These are phyloP conservation scores for Ptychochromis oligacanthus DNA, from an alignment of 2,113 vertebrate genomes.

Conservation along the genomic window DNA sequence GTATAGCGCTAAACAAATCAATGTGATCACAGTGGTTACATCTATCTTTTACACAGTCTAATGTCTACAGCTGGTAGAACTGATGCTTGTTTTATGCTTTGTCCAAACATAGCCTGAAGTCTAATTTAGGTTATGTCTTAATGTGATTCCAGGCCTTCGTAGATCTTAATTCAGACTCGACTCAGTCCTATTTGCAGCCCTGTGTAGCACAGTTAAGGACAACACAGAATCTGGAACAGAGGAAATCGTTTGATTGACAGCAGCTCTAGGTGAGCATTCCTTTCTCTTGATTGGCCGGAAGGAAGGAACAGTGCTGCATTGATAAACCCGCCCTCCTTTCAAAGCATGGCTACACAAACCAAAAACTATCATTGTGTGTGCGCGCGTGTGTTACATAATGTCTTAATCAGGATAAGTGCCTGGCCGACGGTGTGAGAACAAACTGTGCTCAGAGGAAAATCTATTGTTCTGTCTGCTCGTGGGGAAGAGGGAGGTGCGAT, in stretches of 20 bases:
- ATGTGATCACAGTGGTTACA: neutral
- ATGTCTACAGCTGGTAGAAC: neutral
- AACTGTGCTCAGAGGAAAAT: constrained; percentile 29
- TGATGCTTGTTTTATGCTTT: too few species aligned
- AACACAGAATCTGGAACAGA: constrained; percentile 12
- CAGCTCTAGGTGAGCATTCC: constrained; percentile 49
- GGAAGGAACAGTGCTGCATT: constrained; percentile 43
- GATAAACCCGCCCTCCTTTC: constrained; percentile 31
- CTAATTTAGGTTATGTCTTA: neutral
- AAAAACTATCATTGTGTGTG: neutral
- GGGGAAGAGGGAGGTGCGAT: constrained; percentile 30
- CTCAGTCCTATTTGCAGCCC: too few species aligned
- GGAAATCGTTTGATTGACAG: constrained; percentile 57
- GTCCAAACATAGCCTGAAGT: too few species aligned
- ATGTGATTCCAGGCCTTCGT: neutral
- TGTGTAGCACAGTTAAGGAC: neutral
- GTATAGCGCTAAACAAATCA: neutral
- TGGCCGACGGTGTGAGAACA: constrained; percentile 45
- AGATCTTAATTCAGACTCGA: neutral
- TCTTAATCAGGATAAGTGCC: constrained; percentile 28
- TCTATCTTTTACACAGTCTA: neutral
- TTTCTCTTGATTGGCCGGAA: constrained; percentile 64
- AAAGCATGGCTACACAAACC: constrained; percentile 13
- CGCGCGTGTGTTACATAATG: constrained; percentile 51
- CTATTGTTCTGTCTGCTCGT: constrained; percentile 26